Percentiles rank a stretch among this genome's conserved stretches.
Evolutionary conservation across 2,113 vertebrate species (phyloP).

Genomic region (Pelobates fuscus): DNA sequence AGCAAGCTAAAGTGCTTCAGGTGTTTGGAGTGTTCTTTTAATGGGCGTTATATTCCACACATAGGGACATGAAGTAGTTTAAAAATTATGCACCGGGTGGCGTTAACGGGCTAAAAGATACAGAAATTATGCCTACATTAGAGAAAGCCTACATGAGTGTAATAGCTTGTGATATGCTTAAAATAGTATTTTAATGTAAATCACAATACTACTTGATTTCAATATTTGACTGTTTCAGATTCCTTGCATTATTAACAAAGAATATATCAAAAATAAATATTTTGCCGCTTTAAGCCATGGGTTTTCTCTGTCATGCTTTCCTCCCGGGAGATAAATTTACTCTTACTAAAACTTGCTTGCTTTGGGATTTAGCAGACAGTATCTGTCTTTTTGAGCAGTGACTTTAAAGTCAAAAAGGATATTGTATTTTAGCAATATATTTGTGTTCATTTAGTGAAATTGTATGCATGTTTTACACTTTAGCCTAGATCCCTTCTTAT

Average conservation of each 20-base stretch:
- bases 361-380: constrained; percentile 43
- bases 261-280: constrained; percentile 9
- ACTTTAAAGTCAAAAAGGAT: constrained; percentile 44
- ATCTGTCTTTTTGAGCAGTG: constrained; percentile 43
- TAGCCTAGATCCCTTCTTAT: background rate
- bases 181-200: background rate
- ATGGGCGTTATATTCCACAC: no score
- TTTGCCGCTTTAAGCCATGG: constrained; percentile 23
- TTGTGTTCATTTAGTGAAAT: constrained; percentile 10
- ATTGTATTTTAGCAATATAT: constrained; percentile 26
- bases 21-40: no score
- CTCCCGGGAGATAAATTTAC: constrained; percentile 42
- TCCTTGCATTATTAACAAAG: constrained; percentile 20
- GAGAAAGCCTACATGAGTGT: no score
- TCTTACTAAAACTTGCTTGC: constrained; percentile 46
- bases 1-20: no score
- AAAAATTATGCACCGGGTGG: no score
- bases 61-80: no score
- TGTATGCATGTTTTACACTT: constrained; percentile 18
- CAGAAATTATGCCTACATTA: no score
- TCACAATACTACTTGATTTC: background rate
- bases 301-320: constrained; percentile 37
- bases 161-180: no score
- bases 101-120: no score
- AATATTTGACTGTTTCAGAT: background rate